A percentile compares a stretch with the other conserved stretches of the same genome.
Evolutionary conservation across 1,140 invertebrate genomes (phyloP).

Genomic region (Drosophila busckii): DNA sequence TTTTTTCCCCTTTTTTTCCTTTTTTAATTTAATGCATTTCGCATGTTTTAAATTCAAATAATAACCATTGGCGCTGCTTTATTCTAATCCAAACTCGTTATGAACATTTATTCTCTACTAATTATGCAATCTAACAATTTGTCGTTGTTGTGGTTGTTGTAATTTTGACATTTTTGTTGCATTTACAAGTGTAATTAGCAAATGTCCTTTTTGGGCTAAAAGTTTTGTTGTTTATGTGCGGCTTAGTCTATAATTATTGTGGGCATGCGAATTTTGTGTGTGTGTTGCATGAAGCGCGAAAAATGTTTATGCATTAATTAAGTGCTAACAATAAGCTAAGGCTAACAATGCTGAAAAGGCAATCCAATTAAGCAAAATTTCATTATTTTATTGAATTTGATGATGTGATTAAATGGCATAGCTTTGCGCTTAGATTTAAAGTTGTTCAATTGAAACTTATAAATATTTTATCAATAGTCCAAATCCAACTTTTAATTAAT

Average conservation of each 20-base stretch:
- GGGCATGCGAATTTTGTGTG: not conserved
- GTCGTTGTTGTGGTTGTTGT: not conserved
- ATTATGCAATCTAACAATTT: slow-evolving; percentile 25
- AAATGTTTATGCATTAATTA: slow-evolving; percentile 1
- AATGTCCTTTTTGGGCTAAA: slow-evolving; percentile 18
- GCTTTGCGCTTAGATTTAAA: not conserved
- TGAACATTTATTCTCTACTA: slow-evolving; percentile 6
- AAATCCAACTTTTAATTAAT: too few species aligned
- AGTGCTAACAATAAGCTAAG: not conserved
- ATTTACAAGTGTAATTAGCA: slow-evolving; percentile 37
- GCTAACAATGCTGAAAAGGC: too few species aligned
- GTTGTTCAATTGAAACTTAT: too few species aligned
- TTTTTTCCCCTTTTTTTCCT: slow-evolving; percentile 15
- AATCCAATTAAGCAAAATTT: not conserved
- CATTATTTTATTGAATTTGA: too few species aligned
- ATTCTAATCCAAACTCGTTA: slow-evolving; percentile 10
- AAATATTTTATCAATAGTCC: too few species aligned
- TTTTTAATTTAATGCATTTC: not conserved
- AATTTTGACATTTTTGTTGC: not conserved
- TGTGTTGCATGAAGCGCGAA: too few species aligned
- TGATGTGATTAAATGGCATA: too few species aligned
- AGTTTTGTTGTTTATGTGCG: slow-evolving; percentile 25
- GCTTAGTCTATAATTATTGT: slow-evolving; percentile 12
- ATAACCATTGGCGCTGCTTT: slow-evolving; percentile 3
- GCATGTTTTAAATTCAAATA: slow-evolving; percentile 3